Percentiles rank a stretch among this genome's conserved stretches.
Evolutionary conservation across 2,888 invertebrate species (phyloP).

Genomic region (Dione juno): DNA sequence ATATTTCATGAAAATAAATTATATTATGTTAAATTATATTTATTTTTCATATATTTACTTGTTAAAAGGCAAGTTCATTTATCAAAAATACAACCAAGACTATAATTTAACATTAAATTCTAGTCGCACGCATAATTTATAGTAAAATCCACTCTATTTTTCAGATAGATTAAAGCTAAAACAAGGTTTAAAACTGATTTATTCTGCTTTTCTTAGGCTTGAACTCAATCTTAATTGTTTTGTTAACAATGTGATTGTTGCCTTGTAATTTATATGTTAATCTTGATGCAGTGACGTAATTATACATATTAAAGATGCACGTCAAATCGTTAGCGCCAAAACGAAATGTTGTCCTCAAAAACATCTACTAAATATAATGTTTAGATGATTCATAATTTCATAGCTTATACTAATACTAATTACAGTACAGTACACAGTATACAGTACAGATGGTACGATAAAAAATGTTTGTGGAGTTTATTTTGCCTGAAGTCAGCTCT

Average conservation of each 20-base stretch:
- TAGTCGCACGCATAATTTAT: too few relatives aligned
- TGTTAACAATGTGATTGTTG: conserved; percentile 31
- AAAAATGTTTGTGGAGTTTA: background rate
- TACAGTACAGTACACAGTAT: too few relatives aligned
- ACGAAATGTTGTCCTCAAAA: conserved; percentile 1
- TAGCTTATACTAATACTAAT: conserved; percentile 2
- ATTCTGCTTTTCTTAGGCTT: too few relatives aligned
- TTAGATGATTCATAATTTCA: background rate
- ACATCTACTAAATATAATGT: background rate
- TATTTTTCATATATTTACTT: too few relatives aligned
- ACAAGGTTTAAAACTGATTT: background rate
- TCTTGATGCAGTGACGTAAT: conserved; percentile 40
- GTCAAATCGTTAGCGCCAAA: conserved; percentile 20
- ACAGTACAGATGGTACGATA: background rate
- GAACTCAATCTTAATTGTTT: conserved; percentile 42
- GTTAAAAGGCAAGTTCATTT: too few relatives aligned
- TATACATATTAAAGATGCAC: conserved; percentile 30
- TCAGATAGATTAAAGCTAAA: background rate
- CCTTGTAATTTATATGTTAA: conserved; percentile 39
- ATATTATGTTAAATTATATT: background rate
- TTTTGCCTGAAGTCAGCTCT: background rate
- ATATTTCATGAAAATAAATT: too few relatives aligned
- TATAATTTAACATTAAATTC: too few relatives aligned
- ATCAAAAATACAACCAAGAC: too few relatives aligned
- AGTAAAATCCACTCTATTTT: background rate